Percentiles rank a stretch among this genome's conserved stretches.
phyloP scores from a whole-genome alignment of 2,888 invertebrate species.

The Epinotia brunnichana region DNA sequence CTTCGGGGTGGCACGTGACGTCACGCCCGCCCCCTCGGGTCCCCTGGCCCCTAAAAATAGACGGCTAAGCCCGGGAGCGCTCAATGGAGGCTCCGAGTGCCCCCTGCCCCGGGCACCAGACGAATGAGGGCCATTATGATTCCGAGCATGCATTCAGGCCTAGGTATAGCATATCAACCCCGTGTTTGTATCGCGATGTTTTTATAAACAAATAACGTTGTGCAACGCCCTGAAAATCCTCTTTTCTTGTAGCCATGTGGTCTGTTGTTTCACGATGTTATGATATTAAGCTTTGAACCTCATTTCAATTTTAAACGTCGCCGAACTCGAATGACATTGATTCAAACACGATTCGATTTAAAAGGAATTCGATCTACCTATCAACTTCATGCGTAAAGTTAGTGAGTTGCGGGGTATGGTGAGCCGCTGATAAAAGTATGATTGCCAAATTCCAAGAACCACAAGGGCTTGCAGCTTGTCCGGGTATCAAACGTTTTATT shows the following conservation, averaged over 20 bases:
- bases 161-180: slow-evolving; percentile 30
- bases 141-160: slow-evolving; percentile 37
- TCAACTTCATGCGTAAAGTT: slow-evolving; percentile 15
- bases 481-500: slow-evolving; percentile 39
- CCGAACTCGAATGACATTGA: slow-evolving; percentile 20
- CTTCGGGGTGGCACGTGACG: slow-evolving; percentile 61
- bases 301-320: slow-evolving; percentile 15
- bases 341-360: neutral
- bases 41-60: slow-evolving; percentile 78
- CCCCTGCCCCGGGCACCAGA: slow-evolving; percentile 48
- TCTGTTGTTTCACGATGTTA: slow-evolving; percentile 4
- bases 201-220: slow-evolving; percentile 38
- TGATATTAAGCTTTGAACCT: slow-evolving; percentile 19
- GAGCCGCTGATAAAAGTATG: slow-evolving; percentile 36
- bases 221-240: slow-evolving; percentile 17
- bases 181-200: slow-evolving; percentile 41
- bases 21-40: slow-evolving; percentile 55
- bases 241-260: neutral
- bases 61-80: slow-evolving; percentile 72
- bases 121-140: slow-evolving; percentile 49
- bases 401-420: slow-evolving; percentile 17
- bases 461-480: slow-evolving; percentile 36
- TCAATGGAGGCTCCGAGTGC: slow-evolving; percentile 67
- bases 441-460: slow-evolving; percentile 30
- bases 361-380: slow-evolving; percentile 2